phyloP scores from a whole-genome alignment of 1,140 invertebrate genomes.

The Drosophila mauritiana region DNA sequence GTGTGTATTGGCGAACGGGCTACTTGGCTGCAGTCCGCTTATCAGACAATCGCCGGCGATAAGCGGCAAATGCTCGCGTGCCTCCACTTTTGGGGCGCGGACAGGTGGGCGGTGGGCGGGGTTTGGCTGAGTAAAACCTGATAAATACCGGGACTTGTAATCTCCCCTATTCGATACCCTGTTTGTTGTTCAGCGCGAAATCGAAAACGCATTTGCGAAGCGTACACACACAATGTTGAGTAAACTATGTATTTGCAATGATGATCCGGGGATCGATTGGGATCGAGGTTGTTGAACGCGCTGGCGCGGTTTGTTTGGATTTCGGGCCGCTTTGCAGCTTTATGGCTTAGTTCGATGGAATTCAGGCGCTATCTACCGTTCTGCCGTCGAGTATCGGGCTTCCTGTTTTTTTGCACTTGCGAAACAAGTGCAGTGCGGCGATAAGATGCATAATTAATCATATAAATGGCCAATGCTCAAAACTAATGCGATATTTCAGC shows the following conservation, averaged over 20 bases:
- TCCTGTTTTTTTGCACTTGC: slow-evolving; percentile 45
- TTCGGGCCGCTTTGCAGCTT: slow-evolving; percentile 19
- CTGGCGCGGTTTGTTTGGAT: slow-evolving; percentile 32
- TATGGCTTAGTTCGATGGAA: slow-evolving; percentile 37
- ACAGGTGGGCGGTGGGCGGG: slow-evolving; percentile 4
- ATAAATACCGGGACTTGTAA: slow-evolving; percentile 20
- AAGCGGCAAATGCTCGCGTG: slow-evolving; percentile 70
- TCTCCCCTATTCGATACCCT: slow-evolving; percentile 40
- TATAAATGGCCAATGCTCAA: slow-evolving; percentile 24
- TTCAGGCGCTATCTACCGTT: slow-evolving; percentile 29
- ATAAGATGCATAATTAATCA: slow-evolving; percentile 56
- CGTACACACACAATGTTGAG: slow-evolving; percentile 13
- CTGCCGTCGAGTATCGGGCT: slow-evolving; percentile 38
- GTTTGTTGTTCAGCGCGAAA: slow-evolving; percentile 61
- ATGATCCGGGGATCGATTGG: slow-evolving; percentile 30
- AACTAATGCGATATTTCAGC: slow-evolving; percentile 11
- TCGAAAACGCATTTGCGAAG: slow-evolving; percentile 31
- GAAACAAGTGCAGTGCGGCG: slow-evolving; percentile 28
- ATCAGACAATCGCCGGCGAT: slow-evolving; percentile 61
- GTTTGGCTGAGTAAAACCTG: neutral
- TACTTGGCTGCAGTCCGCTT: slow-evolving; percentile 41
- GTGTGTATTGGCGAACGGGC: slow-evolving; percentile 26
- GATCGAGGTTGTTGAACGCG: slow-evolving; percentile 66
- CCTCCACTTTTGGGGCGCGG: slow-evolving; percentile 26
- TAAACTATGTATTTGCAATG: slow-evolving; percentile 22